phyloP scores from a whole-genome alignment of 2,888 invertebrate genomes.

The Cosmia trapezina region DNA sequence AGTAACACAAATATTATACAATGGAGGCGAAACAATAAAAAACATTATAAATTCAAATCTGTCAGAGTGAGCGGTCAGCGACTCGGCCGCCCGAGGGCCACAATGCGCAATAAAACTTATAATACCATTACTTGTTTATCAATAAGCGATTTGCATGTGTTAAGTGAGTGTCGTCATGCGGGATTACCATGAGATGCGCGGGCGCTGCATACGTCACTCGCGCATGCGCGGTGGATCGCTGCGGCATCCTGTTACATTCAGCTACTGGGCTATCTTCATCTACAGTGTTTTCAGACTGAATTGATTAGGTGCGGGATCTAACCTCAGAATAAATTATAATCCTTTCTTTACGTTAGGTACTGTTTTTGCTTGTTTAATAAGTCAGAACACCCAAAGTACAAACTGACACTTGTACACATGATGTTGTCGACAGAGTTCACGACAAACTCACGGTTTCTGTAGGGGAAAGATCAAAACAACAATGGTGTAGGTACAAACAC shows the following conservation, averaged over 20 bases:
- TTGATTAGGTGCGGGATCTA: not conserved
- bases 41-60: constrained; percentile 83
- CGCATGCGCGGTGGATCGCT: not conserved
- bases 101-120: constrained; percentile 87
- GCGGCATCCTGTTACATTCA: constrained; percentile 18
- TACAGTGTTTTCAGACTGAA: not conserved
- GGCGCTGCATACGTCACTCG: constrained; percentile 63
- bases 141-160: constrained; percentile 88
- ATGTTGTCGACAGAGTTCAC: constrained; percentile 29
- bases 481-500: constrained; percentile 34
- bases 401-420: not conserved
- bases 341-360: not conserved
- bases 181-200: constrained; percentile 84
- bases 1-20: constrained; percentile 69
- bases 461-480: constrained; percentile 55
- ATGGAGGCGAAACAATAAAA: constrained; percentile 74
- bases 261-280: constrained; percentile 18
- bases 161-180: constrained; percentile 77
- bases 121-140: constrained; percentile 88
- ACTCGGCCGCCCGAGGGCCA: constrained; percentile 60
- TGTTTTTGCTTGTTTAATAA: not conserved
- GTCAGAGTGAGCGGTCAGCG: constrained; percentile 79
- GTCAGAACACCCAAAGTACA: not conserved
- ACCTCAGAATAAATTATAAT: not conserved
- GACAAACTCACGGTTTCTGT: constrained; percentile 12